Percentiles rank a stretch among this genome's conserved stretches.
Evolutionary conservation across 2,888 invertebrate species (phyloP).

Genomic region (Luperina nickerlii): DNA sequence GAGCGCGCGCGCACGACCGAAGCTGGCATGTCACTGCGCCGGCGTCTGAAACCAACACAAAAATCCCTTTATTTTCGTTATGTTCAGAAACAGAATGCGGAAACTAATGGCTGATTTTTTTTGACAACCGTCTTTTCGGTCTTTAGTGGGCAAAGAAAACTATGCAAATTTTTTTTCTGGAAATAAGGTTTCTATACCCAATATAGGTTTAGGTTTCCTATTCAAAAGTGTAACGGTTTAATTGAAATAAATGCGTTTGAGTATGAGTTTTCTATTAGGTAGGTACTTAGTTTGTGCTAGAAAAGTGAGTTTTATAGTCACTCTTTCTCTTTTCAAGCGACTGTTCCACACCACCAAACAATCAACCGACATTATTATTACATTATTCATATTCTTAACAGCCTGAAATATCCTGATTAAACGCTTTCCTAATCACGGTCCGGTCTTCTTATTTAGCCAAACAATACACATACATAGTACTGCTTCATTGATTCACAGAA

Average conservation of each 20-base stretch:
- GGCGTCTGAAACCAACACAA: constrained; percentile 73
- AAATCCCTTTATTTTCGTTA: constrained; percentile 67
- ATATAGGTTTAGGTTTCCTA: too few species aligned
- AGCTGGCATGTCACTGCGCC: constrained; percentile 77
- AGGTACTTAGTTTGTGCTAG: background rate
- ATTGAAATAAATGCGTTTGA: too few species aligned
- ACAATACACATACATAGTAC: background rate
- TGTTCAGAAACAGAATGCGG: constrained; percentile 63
- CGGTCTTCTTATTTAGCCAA: background rate
- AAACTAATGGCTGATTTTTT: constrained; percentile 47
- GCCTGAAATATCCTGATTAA: background rate
- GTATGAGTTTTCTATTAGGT: background rate
- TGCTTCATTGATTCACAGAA: background rate
- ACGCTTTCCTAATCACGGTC: background rate
- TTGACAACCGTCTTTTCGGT: constrained; percentile 22
- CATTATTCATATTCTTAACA: background rate
- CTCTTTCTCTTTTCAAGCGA: background rate
- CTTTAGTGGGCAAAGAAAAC: background rate
- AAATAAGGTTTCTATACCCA: background rate
- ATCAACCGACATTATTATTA: background rate
- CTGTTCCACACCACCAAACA: too few species aligned
- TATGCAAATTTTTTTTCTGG: background rate
- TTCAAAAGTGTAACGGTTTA: too few species aligned
- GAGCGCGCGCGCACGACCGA: constrained; percentile 68
- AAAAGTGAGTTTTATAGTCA: background rate